Evolutionary conservation across 2,888 invertebrate genomes (phyloP).

Genomic region (Hedychridium roseum): DNA sequence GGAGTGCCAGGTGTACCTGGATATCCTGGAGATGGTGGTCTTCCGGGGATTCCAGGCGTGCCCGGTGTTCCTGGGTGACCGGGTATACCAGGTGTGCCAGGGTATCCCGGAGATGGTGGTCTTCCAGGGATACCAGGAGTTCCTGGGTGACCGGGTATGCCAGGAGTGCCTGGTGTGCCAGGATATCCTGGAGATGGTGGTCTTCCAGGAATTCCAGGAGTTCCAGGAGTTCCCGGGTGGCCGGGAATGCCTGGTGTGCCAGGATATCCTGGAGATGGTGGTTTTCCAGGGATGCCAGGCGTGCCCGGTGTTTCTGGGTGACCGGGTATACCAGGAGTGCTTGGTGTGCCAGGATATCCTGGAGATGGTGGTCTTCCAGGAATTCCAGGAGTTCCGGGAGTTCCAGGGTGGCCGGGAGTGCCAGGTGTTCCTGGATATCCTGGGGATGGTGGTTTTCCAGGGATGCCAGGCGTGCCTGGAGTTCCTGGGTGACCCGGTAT

Average conservation of each 20-base stretch:
- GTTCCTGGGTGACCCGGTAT: too few species aligned
- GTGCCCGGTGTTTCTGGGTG: conserved; percentile 17
- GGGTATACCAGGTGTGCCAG: conserved; percentile 15
- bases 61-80: conserved; percentile 15
- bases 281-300: too few species aligned
- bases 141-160: conserved; percentile 21
- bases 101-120: conserved; percentile 43
- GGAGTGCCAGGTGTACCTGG: too few species aligned
- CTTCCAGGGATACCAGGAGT: conserved; percentile 24
- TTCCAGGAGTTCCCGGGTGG: conserved; percentile 20
- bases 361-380: conserved; percentile 39
- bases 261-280: conserved; percentile 13
- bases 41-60: conserved; percentile 14
- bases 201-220: conserved; percentile 25
- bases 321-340: too few species aligned
- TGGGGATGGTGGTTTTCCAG: conserved; percentile 20
- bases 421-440: conserved; percentile 37
- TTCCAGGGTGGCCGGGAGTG: conserved; percentile 26
- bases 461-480: conserved; percentile 28
- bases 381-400: conserved; percentile 21
- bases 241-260: conserved; percentile 39
- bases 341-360: conserved; percentile 32
- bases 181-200: conserved; percentile 25
- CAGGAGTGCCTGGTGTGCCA: conserved; percentile 34
- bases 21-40: too few species aligned